Base-by-base conservation (phyloP, 2,888 invertebrate species). In the Dexiosoma caninum region DNA sequence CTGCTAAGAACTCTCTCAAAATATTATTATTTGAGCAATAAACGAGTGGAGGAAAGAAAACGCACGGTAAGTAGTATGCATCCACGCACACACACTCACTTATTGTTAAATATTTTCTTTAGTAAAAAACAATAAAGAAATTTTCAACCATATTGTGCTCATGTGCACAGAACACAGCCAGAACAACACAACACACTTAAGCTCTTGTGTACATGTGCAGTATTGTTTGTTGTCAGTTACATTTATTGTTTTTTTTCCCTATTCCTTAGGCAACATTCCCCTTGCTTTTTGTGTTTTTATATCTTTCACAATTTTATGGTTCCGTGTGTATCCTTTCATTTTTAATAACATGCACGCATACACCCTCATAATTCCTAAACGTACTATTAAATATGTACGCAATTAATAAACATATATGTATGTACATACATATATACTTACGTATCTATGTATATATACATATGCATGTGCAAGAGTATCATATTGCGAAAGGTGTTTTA, bases 141-240 rank as follows among this genome's bases (percentile, higher is more conserved):
- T 53, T 57, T 66, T 66, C 35, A 49, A 55, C 62, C 69, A 70
- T 77, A 70, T 77, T 70, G 57, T 64, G 64, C 70, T 71, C 77
- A 78, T 78, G 70, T 78, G 77, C 77, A 71, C 70, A 77, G 16
- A 46, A 14, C 64, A 35, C 14, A 64, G 62, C 51, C 67, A 72
- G 51, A 27, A 27, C 6, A 27, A 27, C 27, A 27, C 4, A 67
- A 59, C 37, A 74, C n/a, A 60, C 51, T 80, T 75, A 76, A 80
- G 66, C 70, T 60, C 51, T 60, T 71, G 46, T 71, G 76, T 80
- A 76, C 80, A 80, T 80, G 80, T 76, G 80, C 80, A 78, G 77
- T 51, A 59, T 71, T 5, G n/a, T n/a, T 27, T 78, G 71, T 78
- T 78, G 49, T 57, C 70, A 59, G 70, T 78, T 78, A 71, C 49